Conservation (phyloP, 2,797 vertebrate species). For the Synaphobranchus kaupii region DNA sequence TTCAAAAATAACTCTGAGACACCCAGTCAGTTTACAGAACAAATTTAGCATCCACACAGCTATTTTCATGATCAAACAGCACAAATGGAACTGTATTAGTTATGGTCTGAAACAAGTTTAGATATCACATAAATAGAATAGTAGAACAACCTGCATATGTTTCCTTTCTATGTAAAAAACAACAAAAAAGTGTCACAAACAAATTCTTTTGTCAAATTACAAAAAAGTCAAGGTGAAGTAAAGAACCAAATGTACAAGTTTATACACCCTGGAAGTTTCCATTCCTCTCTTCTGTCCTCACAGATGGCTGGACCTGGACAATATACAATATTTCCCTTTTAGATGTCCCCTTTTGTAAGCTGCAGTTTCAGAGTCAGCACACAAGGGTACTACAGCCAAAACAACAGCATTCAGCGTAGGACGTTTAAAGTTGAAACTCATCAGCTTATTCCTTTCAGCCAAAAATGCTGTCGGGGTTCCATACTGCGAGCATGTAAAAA, state of each 20-base stretch:
- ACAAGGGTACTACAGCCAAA: neutral
- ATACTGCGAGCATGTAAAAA: slow-evolving; percentile 4
- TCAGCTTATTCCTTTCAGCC: neutral
- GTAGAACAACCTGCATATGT: neutral
- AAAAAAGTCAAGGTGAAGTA: slow-evolving; percentile 3
- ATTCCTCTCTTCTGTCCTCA: neutral
- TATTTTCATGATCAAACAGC: neutral
- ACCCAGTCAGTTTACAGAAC: neutral
- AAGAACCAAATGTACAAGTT: neutral
- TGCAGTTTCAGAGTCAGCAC: neutral
- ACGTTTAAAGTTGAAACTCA: neutral
- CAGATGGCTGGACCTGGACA: neutral
- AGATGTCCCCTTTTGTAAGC: slow-evolving; percentile 2
- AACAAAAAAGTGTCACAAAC: neutral
- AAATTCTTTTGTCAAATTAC: neutral
- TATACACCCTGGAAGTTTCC: neutral
- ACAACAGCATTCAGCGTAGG: neutral
- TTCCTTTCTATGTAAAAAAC: neutral
- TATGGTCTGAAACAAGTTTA: neutral
- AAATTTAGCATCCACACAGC: neutral
- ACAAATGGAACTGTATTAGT: neutral
- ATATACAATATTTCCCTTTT: neutral
- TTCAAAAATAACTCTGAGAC: neutral
- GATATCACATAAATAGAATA: slow-evolving; percentile 3
- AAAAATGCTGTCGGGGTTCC: neutral